Base-by-base conservation (phyloP, 2,113 vertebrate species). In the Paramisgurnus dabryanus region DNA sequence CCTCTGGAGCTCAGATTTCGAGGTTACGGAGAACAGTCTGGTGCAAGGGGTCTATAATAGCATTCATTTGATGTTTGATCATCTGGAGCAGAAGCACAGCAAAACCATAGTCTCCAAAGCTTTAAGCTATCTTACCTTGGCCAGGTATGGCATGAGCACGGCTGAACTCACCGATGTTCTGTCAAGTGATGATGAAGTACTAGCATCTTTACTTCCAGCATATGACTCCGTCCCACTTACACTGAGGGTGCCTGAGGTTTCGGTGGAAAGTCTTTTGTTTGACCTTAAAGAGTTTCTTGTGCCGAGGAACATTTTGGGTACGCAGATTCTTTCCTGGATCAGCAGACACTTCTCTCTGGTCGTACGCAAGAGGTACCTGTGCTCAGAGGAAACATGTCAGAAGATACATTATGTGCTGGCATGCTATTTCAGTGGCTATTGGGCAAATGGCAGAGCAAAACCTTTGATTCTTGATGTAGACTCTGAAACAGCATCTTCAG, bases 141-240 rank as follows among this genome's bases (percentile, higher is more conserved):
- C 92, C 57, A 89, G 86, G 76, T 86, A 85, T 4, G 94, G 94
- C 8, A 87, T 95, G 80, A 88, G 89, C 0, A 89, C 93, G 82
- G 80, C 83, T 2, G 94, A 95, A 79, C 86, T 95, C 1, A 80
- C 87, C 0, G 92, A 94, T 82, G 75, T 95, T 27, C 85, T 95
- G 47, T 93, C 90, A 68, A 82, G 75, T 39, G 87, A 91, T 17
- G 67, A 91, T 55, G 49, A 84, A n/a, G 83, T 88, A 53, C 68
- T 91, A 18, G 67, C 78, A 22, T 67, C 79, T 18, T 86, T 87
- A 15, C 27, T 85, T 4, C 82, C 73, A 45, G 13, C 3, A 2
- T 57, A 49, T 2, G 41, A 82, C 7, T 68, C 10, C 6, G 12
- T 60, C 43, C 75, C 83, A n/a, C 81, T 60, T 39, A 82, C 60